Conservation (phyloP, 2,888 invertebrate genomes). For the Drosophila borborema region DNA sequence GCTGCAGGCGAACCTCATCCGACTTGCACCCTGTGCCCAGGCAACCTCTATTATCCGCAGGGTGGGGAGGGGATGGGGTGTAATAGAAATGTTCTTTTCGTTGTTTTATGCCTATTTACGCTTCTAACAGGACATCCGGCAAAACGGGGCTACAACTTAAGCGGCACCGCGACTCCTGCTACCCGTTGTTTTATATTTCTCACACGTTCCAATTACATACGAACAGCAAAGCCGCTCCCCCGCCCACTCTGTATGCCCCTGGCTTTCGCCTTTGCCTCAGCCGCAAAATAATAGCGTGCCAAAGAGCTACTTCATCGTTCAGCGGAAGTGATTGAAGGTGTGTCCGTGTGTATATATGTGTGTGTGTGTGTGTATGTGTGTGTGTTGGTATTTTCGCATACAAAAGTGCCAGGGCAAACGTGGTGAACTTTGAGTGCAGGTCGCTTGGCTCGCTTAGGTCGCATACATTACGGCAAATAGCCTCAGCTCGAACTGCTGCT, state of each 20-base stretch:
- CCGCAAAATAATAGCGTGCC: slow-evolving; percentile 84
- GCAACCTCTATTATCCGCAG: background rate
- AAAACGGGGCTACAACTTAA: slow-evolving; percentile 70
- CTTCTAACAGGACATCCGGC: slow-evolving; percentile 79
- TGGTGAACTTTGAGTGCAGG: slow-evolving; percentile 79
- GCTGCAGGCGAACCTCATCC: slow-evolving; percentile 44
- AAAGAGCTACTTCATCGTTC: slow-evolving; percentile 84
- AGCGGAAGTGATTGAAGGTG: slow-evolving; percentile 84
- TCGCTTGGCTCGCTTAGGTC: slow-evolving; percentile 63
- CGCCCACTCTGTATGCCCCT: too few relatives aligned
- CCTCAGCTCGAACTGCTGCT: slow-evolving; percentile 13
- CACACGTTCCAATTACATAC: slow-evolving; percentile 84
- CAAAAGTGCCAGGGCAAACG: slow-evolving; percentile 60
- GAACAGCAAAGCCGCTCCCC: slow-evolving; percentile 23
- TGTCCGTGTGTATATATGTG: slow-evolving; percentile 51
- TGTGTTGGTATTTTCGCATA: slow-evolving; percentile 68
- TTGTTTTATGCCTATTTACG: slow-evolving; percentile 81
- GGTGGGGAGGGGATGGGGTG: slow-evolving; percentile 46
- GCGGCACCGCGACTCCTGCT: slow-evolving; percentile 50
- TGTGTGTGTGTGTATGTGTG: slow-evolving; percentile 32
- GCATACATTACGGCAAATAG: slow-evolving; percentile 47
- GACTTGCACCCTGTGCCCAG: slow-evolving; percentile 5
- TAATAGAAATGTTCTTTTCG: slow-evolving; percentile 80
- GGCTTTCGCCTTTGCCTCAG: background rate
- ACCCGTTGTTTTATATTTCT: slow-evolving; percentile 79